These are phyloP conservation scores for Procambarus clarkii DNA, from an alignment of 1,140 invertebrate species.

Conservation along the genomic window DNA sequence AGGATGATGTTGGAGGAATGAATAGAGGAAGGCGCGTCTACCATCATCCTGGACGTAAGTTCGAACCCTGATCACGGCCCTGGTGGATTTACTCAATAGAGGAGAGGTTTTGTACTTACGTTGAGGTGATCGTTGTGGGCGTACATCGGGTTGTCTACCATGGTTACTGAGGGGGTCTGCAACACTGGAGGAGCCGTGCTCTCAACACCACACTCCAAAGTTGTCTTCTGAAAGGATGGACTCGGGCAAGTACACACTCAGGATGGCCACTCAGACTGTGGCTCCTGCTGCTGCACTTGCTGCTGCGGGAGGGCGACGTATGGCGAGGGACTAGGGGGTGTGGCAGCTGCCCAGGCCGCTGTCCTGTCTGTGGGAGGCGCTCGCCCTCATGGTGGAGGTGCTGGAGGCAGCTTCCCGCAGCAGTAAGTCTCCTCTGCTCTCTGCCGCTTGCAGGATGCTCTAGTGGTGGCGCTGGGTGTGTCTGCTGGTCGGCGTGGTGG, in stretches of 20 bases:
- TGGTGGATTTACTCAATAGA: too few species aligned
- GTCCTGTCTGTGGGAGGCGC: not conserved
- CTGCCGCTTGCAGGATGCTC: too few species aligned
- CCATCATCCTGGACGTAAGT: too few species aligned
- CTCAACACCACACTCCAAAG: not conserved
- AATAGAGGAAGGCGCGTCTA: too few species aligned
- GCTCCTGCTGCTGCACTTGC: slow-evolving; percentile 16
- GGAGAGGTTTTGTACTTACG: not conserved
- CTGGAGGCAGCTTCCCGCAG: not conserved
- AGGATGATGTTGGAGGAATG: too few species aligned
- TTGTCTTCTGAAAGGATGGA: not conserved
- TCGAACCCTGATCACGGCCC: too few species aligned
- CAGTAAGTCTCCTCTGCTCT: too few species aligned
- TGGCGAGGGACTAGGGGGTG: not conserved
- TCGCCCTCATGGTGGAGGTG: not conserved
- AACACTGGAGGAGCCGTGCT: not conserved
- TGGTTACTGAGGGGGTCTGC: not conserved
- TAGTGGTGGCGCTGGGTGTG: too few species aligned
- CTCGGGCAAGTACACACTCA: slow-evolving; percentile 7
- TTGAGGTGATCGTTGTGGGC: not conserved
- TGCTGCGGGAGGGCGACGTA: not conserved
- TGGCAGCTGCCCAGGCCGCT: not conserved
- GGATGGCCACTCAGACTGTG: slow-evolving; percentile 4
- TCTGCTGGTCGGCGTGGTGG: too few species aligned
- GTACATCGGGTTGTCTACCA: slow-evolving; percentile 13